Evolutionary conservation across 1,140 invertebrate genomes (phyloP), one percentile per base, ranked within the genome.

Genomic region (Asobara japonica): DNA sequence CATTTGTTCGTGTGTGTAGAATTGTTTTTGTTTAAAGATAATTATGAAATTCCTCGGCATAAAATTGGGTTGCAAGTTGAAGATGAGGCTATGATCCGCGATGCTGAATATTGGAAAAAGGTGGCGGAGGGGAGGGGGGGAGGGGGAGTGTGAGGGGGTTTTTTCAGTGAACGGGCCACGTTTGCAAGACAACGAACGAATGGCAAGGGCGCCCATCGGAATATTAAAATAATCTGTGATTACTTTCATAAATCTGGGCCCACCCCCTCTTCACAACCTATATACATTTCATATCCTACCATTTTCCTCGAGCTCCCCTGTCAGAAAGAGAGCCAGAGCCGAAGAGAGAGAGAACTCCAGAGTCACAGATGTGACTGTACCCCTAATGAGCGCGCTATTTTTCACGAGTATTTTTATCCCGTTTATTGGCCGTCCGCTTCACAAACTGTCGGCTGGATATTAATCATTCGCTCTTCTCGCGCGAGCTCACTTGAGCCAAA

Each of bases 401-500:
- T 88, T 88, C 86, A 88, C 85, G 84, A 85, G 84, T 83, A 87
- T 85, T 88, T 87, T 87, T 88, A 88, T 88, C 84, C 86, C 86
- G 86, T 88, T 88, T 88, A 88, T 88, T 87, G 85, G 86, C 84
- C 82, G 83, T 79, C 79, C 83, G 84, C 80, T 87, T 86, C 86
- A 86, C 83, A 80, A 84, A 85, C 86, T 87, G 86, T 87, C 85
- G 82, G 85, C 85, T 80, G 83, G 83, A 86, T 87, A 87, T 87
- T 87, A 87, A 87, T 87, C 86, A 87, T 87, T 78, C 82, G 56
- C 48, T 67, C 68, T 79, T 83, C 80, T 84, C 84, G 82, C 82
- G 82, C 41, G 13, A 13, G n/a, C 41, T 45, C 41, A 16, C 51
- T 56, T 18, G n/a, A n/a, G n/a, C n/a, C n/a, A n/a, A n/a, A 56